Conservation (phyloP, 2,797 vertebrate genomes). For the Syndactyla subalaris region DNA sequence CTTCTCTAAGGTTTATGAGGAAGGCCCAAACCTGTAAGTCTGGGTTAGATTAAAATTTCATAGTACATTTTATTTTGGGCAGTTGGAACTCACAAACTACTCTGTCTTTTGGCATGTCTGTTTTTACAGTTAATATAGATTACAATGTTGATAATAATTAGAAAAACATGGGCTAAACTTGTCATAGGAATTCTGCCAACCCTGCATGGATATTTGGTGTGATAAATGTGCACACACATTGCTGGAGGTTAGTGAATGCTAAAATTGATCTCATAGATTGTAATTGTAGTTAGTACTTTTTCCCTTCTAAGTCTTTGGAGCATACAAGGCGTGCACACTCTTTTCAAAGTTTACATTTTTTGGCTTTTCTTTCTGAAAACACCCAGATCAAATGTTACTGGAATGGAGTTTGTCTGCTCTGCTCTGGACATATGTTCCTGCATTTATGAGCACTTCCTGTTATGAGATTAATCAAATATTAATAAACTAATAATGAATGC, state of each 20-base stretch:
- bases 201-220: background rate
- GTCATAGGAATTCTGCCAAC: background rate
- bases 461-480: conserved; percentile 22
- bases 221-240: background rate
- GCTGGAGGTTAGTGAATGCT: background rate
- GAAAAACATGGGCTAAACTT: background rate
- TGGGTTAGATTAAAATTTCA: background rate
- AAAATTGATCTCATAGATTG: background rate
- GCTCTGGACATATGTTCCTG: background rate
- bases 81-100: background rate
- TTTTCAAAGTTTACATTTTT: background rate
- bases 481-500: conserved; percentile 27
- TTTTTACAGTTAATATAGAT: background rate
- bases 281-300: background rate
- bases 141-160: background rate
- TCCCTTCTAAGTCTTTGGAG: background rate
- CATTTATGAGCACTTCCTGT: background rate
- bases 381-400: background rate
- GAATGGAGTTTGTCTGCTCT: background rate
- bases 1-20: background rate
- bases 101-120: background rate
- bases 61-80: background rate
- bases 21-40: background rate
- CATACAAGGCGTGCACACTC: background rate
- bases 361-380: background rate